Evolutionary conservation across 2,797 vertebrate genomes (phyloP).

Genomic region (Hoplostethus mediterraneus): DNA sequence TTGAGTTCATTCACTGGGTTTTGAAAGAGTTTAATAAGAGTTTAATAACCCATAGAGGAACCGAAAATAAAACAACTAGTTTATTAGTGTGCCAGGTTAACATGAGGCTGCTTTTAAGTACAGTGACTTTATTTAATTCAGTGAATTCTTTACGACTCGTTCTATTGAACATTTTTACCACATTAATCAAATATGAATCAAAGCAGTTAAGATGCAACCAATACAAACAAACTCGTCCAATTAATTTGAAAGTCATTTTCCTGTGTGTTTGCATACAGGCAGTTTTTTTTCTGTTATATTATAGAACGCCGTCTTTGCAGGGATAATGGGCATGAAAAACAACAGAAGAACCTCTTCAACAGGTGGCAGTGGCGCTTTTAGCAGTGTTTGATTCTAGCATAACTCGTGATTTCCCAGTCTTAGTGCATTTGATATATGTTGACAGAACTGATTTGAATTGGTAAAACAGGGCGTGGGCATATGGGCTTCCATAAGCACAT

Average conservation of each 20-base stretch:
- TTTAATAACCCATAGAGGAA: no score
- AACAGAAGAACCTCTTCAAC: background rate
- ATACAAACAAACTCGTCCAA: background rate
- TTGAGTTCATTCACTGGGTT: no score
- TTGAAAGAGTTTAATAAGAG: no score
- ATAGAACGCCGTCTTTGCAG: no score
- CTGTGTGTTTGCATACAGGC: background rate
- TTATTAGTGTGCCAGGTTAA: no score
- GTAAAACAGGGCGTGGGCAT: constrained; percentile 74
- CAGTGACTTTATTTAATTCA: no score
- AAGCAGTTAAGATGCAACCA: background rate
- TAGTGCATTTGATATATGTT: constrained; percentile 38
- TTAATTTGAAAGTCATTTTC: background rate
- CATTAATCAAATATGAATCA: no score
- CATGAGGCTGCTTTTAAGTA: no score
- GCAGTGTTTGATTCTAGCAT: constrained; percentile 19
- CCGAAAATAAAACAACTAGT: no score
- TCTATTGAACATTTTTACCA: no score
- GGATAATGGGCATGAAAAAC: background rate
- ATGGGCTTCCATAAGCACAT: constrained; percentile 83
- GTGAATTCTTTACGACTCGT: background rate
- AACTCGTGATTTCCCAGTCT: background rate
- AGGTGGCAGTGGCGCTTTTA: background rate
- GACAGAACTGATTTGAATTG: constrained; percentile 80
- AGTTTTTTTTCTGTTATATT: no score